phyloP scores from a whole-genome alignment of 1,140 invertebrate species.

The Diabrotica virgifera region DNA sequence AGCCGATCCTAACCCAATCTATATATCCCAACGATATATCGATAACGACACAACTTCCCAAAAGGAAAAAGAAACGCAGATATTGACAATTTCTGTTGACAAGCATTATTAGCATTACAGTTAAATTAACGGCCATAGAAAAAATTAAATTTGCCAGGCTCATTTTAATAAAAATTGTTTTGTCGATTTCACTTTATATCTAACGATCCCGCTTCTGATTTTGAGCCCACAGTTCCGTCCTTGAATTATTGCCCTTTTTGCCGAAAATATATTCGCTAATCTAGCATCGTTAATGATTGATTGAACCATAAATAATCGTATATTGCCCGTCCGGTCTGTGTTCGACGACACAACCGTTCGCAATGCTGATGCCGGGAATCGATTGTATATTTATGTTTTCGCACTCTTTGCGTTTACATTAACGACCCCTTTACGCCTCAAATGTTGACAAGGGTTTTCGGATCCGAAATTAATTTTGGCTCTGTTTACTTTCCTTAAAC shows the following conservation, averaged over 20 bases:
- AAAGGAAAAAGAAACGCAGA: too few relatives aligned
- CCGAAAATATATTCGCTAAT: constrained; percentile 32
- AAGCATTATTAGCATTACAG: too few relatives aligned
- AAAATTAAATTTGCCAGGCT: not conserved
- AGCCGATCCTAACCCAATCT: too few relatives aligned
- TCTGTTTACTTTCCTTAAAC: too few relatives aligned
- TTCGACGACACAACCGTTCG: not conserved
- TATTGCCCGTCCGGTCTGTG: constrained; percentile 20
- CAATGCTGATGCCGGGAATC: not conserved
- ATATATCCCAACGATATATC: too few relatives aligned
- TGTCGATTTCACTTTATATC: not conserved
- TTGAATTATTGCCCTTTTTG: constrained; percentile 31
- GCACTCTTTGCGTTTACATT: not conserved
- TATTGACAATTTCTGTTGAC: too few relatives aligned
- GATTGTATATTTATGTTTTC: constrained; percentile 3
- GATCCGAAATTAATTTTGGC: not conserved
- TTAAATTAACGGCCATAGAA: too few relatives aligned
- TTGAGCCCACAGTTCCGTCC: constrained; percentile 5
- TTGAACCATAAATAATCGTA: constrained; percentile 31
- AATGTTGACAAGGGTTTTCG: not conserved
- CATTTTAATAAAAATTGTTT: constrained; percentile 4
- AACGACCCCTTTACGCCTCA: not conserved
- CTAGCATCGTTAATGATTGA: constrained; percentile 31
- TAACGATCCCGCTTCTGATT: not conserved
- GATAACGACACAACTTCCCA: too few relatives aligned